Evolutionary conservation across 1,140 invertebrate genomes (phyloP).

Genomic region (Caenorhabditis inopinata): DNA sequence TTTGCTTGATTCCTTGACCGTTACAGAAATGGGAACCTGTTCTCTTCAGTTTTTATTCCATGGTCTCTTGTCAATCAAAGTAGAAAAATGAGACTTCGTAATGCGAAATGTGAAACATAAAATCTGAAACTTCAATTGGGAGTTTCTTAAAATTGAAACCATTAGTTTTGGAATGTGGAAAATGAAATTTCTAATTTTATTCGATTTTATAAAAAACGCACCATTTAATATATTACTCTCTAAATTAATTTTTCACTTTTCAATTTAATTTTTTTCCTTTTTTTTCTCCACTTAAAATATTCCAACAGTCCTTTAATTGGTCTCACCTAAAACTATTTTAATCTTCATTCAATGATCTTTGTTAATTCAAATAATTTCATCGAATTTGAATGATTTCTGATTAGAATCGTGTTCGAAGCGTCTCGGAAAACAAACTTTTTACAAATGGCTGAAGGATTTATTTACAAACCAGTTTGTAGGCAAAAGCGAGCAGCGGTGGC

Average conservation of each 20-base stretch:
- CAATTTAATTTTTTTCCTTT: conserved; percentile 30
- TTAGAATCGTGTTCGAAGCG: no score
- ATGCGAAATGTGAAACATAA: no score
- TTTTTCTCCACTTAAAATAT: no score
- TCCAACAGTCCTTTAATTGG: no score
- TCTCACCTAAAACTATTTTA: no score
- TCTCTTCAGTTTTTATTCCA: background rate
- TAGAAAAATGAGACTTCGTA: background rate
- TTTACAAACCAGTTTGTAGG: conserved; percentile 29
- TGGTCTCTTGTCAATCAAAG: conserved; percentile 10
- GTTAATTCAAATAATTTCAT: no score
- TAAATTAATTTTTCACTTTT: no score
- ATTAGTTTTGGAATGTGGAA: background rate
- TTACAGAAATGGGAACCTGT: background rate
- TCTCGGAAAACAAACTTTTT: background rate
- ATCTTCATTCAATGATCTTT: no score
- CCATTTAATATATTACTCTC: background rate
- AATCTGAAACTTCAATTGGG: no score
- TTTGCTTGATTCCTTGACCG: conserved; percentile 18
- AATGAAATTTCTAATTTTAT: background rate
- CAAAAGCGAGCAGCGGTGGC: conserved; percentile 11
- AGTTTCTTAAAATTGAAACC: no score
- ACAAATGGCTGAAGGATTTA: conserved; percentile 5
- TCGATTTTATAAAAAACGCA: no score
- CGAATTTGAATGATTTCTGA: no score